These are phyloP conservation scores for Buceros bicornis DNA, from an alignment of 2,797 vertebrate species.

Conservation along the genomic window DNA sequence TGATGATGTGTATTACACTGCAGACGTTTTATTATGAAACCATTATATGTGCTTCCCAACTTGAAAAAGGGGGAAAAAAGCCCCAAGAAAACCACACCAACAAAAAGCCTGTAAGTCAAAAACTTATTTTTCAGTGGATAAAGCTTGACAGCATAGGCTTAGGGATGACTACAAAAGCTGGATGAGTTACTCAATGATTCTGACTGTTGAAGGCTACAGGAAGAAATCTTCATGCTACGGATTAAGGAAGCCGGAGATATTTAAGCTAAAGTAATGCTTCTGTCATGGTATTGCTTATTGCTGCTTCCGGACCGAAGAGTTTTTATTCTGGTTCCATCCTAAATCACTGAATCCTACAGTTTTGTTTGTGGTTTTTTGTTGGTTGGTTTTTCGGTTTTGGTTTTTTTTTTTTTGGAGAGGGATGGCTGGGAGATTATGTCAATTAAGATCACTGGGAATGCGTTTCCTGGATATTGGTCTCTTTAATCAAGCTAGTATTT, in stretches of 20 bases:
- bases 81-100: background rate
- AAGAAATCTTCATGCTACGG: background rate
- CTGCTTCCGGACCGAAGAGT: background rate
- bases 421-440: background rate
- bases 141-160: background rate
- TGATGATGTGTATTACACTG: background rate
- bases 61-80: background rate
- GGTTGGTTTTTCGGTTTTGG: no score
- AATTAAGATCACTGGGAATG: background rate
- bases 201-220: background rate
- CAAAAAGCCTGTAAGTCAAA: background rate
- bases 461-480: background rate
- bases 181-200: background rate
- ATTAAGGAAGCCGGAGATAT: background rate
- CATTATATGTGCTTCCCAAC: background rate
- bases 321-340: background rate
- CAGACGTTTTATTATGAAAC: background rate
- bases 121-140: background rate
- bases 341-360: background rate
- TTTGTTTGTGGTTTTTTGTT: background rate
- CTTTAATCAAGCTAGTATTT: background rate
- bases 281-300: background rate
- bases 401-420: rapidly evolving
- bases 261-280: background rate
- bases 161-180: background rate